Evolutionary conservation across 2,888 invertebrate genomes (phyloP).

Genomic region (Orgyia antiqua): DNA sequence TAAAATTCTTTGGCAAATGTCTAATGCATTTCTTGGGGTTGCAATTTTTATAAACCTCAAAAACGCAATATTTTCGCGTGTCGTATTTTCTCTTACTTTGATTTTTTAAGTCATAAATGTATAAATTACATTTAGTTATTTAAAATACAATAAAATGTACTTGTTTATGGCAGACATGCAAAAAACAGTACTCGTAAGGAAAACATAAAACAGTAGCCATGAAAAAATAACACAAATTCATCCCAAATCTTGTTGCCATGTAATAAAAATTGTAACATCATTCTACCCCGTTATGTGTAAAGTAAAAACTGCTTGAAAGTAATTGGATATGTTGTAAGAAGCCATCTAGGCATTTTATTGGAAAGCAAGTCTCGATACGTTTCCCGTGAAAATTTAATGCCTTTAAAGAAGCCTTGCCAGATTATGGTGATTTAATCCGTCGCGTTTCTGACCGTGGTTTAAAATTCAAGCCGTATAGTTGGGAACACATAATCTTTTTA

Average conservation of each 20-base stretch:
- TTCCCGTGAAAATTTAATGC: slow-evolving; percentile 49
- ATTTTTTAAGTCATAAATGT: no score
- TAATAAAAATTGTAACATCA: slow-evolving; percentile 18
- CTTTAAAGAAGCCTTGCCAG: slow-evolving; percentile 54
- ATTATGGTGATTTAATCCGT: slow-evolving; percentile 48
- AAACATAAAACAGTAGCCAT: slow-evolving; percentile 14
- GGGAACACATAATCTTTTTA: not conserved
- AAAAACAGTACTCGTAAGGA: no score
- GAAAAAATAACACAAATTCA: slow-evolving; percentile 16
- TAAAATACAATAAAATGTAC: no score
- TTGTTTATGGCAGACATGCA: no score
- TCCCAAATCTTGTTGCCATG: slow-evolving; percentile 11
- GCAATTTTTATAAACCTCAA: no score
- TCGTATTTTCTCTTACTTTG: no score
- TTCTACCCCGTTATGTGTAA: slow-evolving; percentile 11
- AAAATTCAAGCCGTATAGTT: slow-evolving; percentile 30
- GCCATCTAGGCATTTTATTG: slow-evolving; percentile 42
- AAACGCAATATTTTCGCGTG: no score
- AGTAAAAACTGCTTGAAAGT: slow-evolving; percentile 15
- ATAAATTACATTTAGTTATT: no score
- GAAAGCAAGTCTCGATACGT: slow-evolving; percentile 39
- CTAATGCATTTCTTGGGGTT: no score
- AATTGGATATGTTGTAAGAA: slow-evolving; percentile 39
- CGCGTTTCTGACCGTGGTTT: slow-evolving; percentile 30
- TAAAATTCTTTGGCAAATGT: no score